Base-by-base conservation (phyloP, 2,113 vertebrate species). In the Nanorana parkeri region DNA sequence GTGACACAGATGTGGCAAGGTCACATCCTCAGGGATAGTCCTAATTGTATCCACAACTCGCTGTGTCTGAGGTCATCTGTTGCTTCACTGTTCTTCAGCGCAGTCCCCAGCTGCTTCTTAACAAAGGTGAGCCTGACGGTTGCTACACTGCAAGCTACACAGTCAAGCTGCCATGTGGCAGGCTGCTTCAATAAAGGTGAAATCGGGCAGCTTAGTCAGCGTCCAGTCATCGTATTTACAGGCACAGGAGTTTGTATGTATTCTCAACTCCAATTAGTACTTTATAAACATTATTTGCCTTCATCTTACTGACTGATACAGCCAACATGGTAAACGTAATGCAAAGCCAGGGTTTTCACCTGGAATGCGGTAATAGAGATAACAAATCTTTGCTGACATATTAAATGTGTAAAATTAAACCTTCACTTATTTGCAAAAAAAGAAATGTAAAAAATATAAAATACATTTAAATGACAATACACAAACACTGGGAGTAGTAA, bases 11-110 rank as follows among this genome's bases (percentile, higher is more conserved):
- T 61, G 72, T 75, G 72, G 72, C 72, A 61, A 75, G 72, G 72
- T 75, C 72, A 75, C 72, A 75, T 75, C 72, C 72, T 75, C 21
- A 75, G 72, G 72, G 72, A 75, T 75, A 60, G 72, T 32, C 72
- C 72, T 75, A 75, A 75, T 75, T 75, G 72, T 75, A 75, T 75
- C 72, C 72, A 75, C 72, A 75, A 75, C 72, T 75, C 60, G 60
- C 72, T 75, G 23, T 3, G 72, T 55, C 58, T 75, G 72, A 75
- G 72, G 72, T 75, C 72, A 75, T 75, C 72, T 75, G 72, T 75
- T 75, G 72, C 72, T 75, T 55, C 28, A 75, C 72, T 75, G 72
- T 75, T 75, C 56, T 75, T 29, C 72, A 74, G 71, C 71, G 28
- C 71, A 74, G 58, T 74, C 54, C 71, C 71, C 71, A 75, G 72